A percentile compares a stretch with the other conserved stretches of the same genome.
These are phyloP conservation scores for Hymenopus coronatus DNA, from an alignment of 2,888 invertebrate genomes.

Conservation along the genomic window DNA sequence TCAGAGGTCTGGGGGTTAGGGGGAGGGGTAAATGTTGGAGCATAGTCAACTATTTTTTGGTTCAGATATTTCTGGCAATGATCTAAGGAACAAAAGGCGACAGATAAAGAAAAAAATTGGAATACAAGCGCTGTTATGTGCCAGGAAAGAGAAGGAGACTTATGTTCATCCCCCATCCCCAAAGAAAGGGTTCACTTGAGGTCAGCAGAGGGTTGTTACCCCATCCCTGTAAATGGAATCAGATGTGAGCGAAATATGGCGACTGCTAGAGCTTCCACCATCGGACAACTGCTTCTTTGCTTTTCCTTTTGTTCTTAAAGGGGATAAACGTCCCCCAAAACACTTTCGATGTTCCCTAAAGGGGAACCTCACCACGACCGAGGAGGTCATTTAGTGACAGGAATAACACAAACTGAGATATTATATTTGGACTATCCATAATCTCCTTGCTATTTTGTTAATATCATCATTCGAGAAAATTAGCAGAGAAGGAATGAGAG, in stretches of 20 bases:
- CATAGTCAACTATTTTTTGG: not conserved
- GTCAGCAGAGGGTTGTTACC: not conserved
- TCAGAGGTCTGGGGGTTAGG: no score
- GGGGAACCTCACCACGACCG: not conserved
- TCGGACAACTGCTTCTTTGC: not conserved
- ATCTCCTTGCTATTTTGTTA: no score
- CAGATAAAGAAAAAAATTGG: not conserved
- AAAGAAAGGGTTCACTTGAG: not conserved
- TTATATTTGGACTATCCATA: no score
- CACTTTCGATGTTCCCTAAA: not conserved
- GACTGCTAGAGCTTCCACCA: not conserved
- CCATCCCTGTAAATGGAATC: not conserved
- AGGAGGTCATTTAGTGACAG: no score
- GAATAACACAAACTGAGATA: no score
- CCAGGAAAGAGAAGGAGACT: not conserved
- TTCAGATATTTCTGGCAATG: not conserved
- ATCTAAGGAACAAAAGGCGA: not conserved
- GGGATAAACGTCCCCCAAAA: not conserved
- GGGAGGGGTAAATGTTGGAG: no score
- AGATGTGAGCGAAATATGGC: not conserved
- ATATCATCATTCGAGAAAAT: no score
- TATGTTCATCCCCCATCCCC: not conserved
- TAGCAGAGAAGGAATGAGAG: no score
- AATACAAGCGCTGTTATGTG: not conserved
- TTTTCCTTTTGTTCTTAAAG: not conserved